phyloP scores from a whole-genome alignment of 2,888 invertebrate genomes.

The Caenorhabditis parvicauda region DNA sequence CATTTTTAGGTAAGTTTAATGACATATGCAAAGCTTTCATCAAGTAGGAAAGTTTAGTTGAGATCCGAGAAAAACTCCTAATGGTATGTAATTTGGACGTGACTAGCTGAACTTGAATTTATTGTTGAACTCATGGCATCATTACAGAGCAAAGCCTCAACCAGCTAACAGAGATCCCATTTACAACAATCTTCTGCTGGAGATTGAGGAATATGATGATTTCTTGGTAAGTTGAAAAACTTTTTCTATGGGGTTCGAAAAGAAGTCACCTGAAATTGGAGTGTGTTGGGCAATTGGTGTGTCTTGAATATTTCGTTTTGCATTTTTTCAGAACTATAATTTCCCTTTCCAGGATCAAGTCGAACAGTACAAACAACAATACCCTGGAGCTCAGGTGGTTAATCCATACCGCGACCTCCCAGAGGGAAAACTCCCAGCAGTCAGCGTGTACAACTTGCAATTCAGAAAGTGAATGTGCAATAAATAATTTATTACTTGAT shows the following conservation, averaged over 20 bases:
- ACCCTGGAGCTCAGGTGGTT: constrained; percentile 26
- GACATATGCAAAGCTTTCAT: too few species aligned
- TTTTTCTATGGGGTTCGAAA: too few species aligned
- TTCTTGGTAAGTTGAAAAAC: constrained; percentile 23
- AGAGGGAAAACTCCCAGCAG: constrained; percentile 35
- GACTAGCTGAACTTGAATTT: too few species aligned
- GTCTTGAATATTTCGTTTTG: too few species aligned
- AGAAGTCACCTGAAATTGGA: too few species aligned
- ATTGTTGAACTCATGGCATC: neutral
- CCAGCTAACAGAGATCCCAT: constrained; percentile 28
- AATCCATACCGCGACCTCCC: constrained; percentile 35
- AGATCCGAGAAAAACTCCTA: neutral
- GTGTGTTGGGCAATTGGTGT: too few species aligned
- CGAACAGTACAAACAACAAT: constrained; percentile 20
- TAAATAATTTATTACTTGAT: neutral
- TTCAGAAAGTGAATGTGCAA: constrained; percentile 4
- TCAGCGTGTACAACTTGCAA: too few species aligned
- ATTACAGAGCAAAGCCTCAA: constrained; percentile 28
- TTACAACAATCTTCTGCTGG: constrained; percentile 29
- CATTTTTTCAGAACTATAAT: neutral
- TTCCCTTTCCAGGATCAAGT: constrained; percentile 32
- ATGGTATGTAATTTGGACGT: neutral
- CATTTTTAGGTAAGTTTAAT: constrained; percentile 15
- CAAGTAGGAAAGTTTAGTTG: neutral
- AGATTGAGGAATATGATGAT: constrained; percentile 44